Percentiles rank a stretch among this genome's conserved stretches.
phyloP scores from a whole-genome alignment of 2,797 vertebrate species.

The Balearica regulorum region DNA sequence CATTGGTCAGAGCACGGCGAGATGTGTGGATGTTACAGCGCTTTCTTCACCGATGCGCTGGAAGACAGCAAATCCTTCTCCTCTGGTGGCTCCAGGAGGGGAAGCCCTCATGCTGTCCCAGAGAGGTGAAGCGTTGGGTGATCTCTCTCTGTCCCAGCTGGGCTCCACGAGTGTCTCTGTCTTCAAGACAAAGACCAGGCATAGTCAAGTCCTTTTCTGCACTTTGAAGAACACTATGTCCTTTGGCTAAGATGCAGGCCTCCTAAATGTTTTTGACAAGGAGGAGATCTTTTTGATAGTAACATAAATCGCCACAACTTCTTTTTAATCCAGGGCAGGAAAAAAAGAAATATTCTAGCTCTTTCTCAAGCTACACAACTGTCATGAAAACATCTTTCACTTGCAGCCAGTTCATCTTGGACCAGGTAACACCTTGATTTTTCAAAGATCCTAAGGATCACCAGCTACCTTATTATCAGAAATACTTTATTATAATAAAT shows the following conservation, averaged over 20 bases:
- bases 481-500: neutral
- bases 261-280: neutral
- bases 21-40: neutral
- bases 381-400: neutral
- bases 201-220: neutral
- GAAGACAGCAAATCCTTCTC: fast-evolving
- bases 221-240: neutral
- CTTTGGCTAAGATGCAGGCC: neutral
- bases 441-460: neutral
- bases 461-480: neutral
- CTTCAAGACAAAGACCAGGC: neutral
- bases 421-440: neutral
- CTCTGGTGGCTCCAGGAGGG: neutral
- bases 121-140: neutral
- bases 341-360: neutral
- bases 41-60: neutral
- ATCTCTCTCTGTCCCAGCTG: neutral
- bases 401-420: neutral
- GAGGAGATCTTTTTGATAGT: neutral
- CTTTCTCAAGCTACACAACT: neutral
- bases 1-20: neutral
- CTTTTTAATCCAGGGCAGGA: neutral
- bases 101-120: neutral
- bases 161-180: neutral
- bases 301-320: neutral